A percentile compares a stretch with the other conserved stretches of the same genome.
phyloP scores from a whole-genome alignment of 2,113 vertebrate species.

The Apteryx mantelli region DNA sequence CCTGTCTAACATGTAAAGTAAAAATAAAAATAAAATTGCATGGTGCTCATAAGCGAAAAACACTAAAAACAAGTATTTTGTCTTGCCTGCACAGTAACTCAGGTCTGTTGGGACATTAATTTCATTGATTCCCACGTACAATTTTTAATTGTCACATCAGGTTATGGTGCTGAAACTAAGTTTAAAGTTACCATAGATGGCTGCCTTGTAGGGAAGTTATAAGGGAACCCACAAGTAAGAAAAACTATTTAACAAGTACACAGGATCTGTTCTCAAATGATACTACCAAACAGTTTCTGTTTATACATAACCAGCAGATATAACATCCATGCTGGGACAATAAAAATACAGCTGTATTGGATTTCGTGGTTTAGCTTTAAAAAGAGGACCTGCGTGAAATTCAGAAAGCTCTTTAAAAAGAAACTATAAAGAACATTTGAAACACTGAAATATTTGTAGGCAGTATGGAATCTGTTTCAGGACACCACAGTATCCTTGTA shows the following conservation, averaged over 20 bases:
- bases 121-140: neutral
- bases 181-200: neutral
- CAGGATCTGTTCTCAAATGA: neutral
- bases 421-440: neutral
- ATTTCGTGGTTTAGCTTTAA: neutral
- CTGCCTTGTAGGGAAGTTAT: neutral
- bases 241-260: neutral
- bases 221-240: neutral
- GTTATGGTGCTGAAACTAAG: neutral
- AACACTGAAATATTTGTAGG: neutral
- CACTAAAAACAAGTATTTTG: neutral
- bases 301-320: neutral
- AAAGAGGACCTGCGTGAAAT: neutral
- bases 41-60: neutral
- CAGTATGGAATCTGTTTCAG: neutral
- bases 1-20: neutral
- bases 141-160: neutral
- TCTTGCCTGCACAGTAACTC: neutral
- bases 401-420: neutral
- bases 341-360: neutral
- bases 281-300: neutral
- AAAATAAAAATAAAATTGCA: neutral
- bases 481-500: neutral
- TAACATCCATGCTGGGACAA: neutral
- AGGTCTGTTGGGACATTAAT: neutral